These are phyloP conservation scores for Cybosia mesomella DNA, from an alignment of 2,888 invertebrate species.

Conservation along the genomic window DNA sequence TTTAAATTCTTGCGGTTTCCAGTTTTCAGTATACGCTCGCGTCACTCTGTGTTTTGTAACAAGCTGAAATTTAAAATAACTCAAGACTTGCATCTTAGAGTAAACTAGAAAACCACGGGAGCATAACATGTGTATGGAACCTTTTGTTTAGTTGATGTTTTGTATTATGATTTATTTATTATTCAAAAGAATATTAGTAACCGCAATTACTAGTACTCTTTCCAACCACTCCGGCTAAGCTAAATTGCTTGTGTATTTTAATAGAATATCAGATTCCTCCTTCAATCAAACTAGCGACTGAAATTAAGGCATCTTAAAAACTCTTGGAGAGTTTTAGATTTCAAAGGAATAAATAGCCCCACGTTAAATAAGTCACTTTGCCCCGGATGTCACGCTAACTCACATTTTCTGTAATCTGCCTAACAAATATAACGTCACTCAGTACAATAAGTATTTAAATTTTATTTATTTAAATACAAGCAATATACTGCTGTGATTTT, in stretches of 20 bases:
- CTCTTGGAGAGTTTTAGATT: too few relatives aligned
- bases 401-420: not conserved
- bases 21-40: constrained; percentile 21
- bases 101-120: not conserved
- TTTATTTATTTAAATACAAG: too few relatives aligned
- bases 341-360: not conserved
- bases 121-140: not conserved
- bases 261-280: not conserved
- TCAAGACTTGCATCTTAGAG: not conserved
- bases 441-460: too few relatives aligned
- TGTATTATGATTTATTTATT: too few relatives aligned
- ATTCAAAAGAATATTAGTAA: too few relatives aligned
- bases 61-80: constrained; percentile 18
- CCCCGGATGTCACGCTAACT: not conserved
- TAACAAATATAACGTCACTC: not conserved
- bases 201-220: too few relatives aligned
- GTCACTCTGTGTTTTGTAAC: constrained; percentile 26
- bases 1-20: constrained; percentile 17
- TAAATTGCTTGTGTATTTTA: too few relatives aligned
- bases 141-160: too few relatives aligned
- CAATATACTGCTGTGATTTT: too few relatives aligned
- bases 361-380: too few relatives aligned
- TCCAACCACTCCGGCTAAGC: too few relatives aligned
- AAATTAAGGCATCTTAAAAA: too few relatives aligned
- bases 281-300: not conserved